These are phyloP conservation scores for Cyphomyrmex costatus DNA, from an alignment of 1,140 invertebrate species.

Conservation along the genomic window DNA sequence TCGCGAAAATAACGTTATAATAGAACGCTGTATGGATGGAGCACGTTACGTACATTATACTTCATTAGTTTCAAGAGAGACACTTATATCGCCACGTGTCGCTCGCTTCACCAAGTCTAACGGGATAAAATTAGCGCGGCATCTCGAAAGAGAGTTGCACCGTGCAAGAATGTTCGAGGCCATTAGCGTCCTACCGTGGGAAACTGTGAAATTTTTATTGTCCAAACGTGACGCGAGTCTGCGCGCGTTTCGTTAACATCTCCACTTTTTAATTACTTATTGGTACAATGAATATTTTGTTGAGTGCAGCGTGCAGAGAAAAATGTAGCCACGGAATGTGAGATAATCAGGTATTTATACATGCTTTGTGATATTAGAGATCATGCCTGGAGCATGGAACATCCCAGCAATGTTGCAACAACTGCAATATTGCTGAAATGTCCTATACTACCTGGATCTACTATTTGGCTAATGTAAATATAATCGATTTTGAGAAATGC, in stretches of 20 bases:
- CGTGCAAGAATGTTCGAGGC: slow-evolving; percentile 22
- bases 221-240: neutral
- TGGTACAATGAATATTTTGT: neutral
- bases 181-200: slow-evolving; percentile 17
- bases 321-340: neutral
- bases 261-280: neutral
- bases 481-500: neutral
- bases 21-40: neutral
- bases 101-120: slow-evolving; percentile 42
- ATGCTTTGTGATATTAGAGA: slow-evolving; percentile 40
- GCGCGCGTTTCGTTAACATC: neutral
- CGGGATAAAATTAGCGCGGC: slow-evolving; percentile 57
- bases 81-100: slow-evolving; percentile 59
- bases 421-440: too few relatives aligned
- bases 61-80: slow-evolving; percentile 56
- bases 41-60: slow-evolving; percentile 37
- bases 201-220: slow-evolving; percentile 15
- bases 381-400: neutral
- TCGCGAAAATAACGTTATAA: slow-evolving; percentile 19
- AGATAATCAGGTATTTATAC: neutral
- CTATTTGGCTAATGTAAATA: neutral
- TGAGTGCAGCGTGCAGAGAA: neutral
- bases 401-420: too few relatives aligned
- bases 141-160: slow-evolving; percentile 48
- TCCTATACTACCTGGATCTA: too few relatives aligned